phyloP scores from a whole-genome alignment of 2,113 vertebrate genomes.

The Romanogobio albipinnatus region DNA sequence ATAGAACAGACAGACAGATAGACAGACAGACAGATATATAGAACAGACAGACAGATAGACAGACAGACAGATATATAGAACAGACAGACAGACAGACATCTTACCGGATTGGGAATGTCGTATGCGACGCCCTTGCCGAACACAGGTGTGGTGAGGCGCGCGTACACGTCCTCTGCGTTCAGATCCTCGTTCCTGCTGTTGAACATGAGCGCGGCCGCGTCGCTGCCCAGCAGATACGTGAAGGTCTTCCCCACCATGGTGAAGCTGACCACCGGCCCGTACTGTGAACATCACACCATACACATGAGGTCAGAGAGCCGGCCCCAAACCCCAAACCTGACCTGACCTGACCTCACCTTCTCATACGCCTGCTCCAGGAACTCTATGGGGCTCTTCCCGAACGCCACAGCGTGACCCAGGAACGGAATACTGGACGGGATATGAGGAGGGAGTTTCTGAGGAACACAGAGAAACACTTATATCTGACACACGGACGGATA shows the following conservation, averaged over 20 bases:
- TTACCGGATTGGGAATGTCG: constrained; percentile 89
- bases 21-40: no score
- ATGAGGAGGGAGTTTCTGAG: constrained; percentile 88
- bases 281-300: constrained; percentile 72
- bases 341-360: constrained; percentile 75
- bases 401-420: constrained; percentile 91
- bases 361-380: constrained; percentile 94
- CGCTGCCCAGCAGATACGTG: constrained; percentile 93
- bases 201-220: constrained; percentile 92
- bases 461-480: constrained; percentile 20
- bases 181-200: constrained; percentile 97
- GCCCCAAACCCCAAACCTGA: neutral
- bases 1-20: no score
- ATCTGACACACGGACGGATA: neutral
- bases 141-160: constrained; percentile 90
- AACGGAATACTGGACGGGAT: constrained; percentile 91
- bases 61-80: no score
- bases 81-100: constrained; percentile 44
- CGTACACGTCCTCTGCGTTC: constrained; percentile 96
- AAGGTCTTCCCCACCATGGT: constrained; percentile 98
- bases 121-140: constrained; percentile 97
- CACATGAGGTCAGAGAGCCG: neutral
- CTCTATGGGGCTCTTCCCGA: constrained; percentile 93
- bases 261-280: constrained; percentile 96
- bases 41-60: no score